phyloP scores from a whole-genome alignment of 2,888 invertebrate species.

The Sipunculus nudus region DNA sequence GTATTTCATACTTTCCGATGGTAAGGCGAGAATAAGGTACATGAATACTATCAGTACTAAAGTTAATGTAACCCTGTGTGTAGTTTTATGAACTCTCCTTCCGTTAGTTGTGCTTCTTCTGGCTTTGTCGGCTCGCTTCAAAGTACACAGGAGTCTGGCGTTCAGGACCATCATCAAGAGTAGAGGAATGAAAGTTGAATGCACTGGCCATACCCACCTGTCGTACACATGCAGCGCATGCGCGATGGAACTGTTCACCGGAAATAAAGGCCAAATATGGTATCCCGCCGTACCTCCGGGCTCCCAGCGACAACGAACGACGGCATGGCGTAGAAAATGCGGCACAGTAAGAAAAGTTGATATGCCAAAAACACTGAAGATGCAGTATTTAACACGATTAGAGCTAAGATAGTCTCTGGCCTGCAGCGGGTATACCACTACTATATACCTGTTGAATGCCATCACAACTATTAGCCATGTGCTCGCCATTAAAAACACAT shows the following conservation, averaged over 20 bases:
- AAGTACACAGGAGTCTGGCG: conserved; percentile 52
- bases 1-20: conserved; percentile 50
- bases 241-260: no score
- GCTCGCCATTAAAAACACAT: conserved; percentile 72
- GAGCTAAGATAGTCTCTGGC: conserved; percentile 69
- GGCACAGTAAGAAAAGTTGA: conserved; percentile 77
- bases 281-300: no score
- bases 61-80: conserved; percentile 55
- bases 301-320: no score
- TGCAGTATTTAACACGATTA: conserved; percentile 72
- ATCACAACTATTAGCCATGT: conserved; percentile 80
- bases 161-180: conserved; percentile 56
- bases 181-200: conserved; percentile 57
- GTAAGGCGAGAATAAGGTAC: conserved; percentile 58
- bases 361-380: conserved; percentile 74
- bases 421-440: conserved; percentile 78
- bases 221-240: no score
- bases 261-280: no score
- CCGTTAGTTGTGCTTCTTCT: conserved; percentile 44
- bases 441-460: conserved; percentile 79
- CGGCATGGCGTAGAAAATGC: conserved; percentile 28
- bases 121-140: conserved; percentile 50
- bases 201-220: conserved; percentile 50
- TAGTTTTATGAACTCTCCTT: conserved; percentile 41
- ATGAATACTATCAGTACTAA: conserved; percentile 58